phyloP scores from a whole-genome alignment of 2,888 invertebrate genomes.

The Meganola albula region DNA sequence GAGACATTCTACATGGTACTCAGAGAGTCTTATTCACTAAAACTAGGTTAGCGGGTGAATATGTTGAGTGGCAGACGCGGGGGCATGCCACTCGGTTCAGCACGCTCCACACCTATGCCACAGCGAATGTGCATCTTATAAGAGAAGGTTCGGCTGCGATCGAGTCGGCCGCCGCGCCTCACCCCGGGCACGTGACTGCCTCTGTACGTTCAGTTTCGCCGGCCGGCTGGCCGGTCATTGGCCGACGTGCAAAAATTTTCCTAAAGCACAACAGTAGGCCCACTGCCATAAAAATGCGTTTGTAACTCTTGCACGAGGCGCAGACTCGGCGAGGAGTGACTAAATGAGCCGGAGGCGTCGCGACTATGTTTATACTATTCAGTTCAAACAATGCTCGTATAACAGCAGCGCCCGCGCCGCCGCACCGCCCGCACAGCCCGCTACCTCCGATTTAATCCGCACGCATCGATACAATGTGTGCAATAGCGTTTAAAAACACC shows the following conservation, averaged over 20 bases:
- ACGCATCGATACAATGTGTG: slow-evolving; percentile 44
- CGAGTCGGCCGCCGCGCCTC: slow-evolving; percentile 71
- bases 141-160: slow-evolving; percentile 69
- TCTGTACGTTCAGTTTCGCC: slow-evolving; percentile 60
- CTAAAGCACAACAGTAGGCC: slow-evolving; percentile 50
- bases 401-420: slow-evolving; percentile 41
- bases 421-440: slow-evolving; percentile 37
- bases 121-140: slow-evolving; percentile 73
- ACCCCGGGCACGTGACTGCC: slow-evolving; percentile 77
- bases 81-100: slow-evolving; percentile 65
- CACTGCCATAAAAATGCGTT: slow-evolving; percentile 58
- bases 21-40: slow-evolving; percentile 55
- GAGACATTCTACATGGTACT: slow-evolving; percentile 77
- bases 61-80: slow-evolving; percentile 46
- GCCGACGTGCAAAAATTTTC: slow-evolving; percentile 60
- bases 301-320: slow-evolving; percentile 49
- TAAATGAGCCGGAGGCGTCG: slow-evolving; percentile 40
- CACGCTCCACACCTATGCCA: slow-evolving; percentile 71
- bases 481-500: slow-evolving; percentile 38
- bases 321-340: slow-evolving; percentile 41
- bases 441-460: slow-evolving; percentile 33
- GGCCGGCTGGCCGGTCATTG: slow-evolving; percentile 71
- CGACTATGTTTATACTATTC: slow-evolving; percentile 46
- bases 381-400: slow-evolving; percentile 53
- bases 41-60: slow-evolving; percentile 50